Evolutionary conservation across 2,888 invertebrate species (phyloP).

Genomic region (Nomada ferruginata): DNA sequence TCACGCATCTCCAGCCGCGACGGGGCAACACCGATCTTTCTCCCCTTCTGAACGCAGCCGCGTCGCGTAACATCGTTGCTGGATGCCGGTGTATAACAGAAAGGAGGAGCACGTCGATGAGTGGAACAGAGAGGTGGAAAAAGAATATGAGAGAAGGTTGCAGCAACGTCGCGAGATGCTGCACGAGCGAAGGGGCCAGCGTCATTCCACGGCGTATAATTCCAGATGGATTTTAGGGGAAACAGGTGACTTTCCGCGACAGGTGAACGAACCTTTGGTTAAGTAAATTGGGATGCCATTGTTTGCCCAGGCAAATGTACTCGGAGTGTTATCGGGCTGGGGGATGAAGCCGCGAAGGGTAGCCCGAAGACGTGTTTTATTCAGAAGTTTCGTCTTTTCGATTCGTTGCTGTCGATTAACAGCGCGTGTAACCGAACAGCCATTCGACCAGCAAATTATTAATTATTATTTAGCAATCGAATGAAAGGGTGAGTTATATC

Average conservation of each 20-base stretch:
- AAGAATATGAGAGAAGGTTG: conserved; percentile 3
- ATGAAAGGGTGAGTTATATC: no score
- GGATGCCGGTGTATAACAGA: conserved; percentile 2
- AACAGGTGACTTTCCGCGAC: conserved; percentile 24
- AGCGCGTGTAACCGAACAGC: conserved; percentile 33
- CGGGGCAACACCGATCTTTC: conserved; percentile 52
- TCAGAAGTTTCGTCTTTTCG: neutral
- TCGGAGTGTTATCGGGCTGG: neutral
- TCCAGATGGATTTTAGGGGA: conserved; percentile 38
- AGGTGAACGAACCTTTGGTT: conserved; percentile 16
- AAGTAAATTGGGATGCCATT: conserved; percentile 12
- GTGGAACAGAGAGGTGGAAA: neutral
- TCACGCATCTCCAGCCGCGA: conserved; percentile 63
- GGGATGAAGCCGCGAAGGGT: neutral
- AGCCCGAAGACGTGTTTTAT: neutral
- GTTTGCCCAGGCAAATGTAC: conserved; percentile 11
- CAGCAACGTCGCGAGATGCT: conserved; percentile 7
- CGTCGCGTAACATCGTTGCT: conserved; percentile 51
- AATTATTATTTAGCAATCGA: no score
- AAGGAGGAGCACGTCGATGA: neutral
- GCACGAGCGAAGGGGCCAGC: conserved; percentile 1
- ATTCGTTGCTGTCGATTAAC: neutral
- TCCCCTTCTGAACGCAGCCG: conserved; percentile 51
- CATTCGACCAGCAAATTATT: conserved; percentile 29
- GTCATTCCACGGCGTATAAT: conserved; percentile 40